Percentiles rank a stretch among this genome's conserved stretches.
phyloP scores from a whole-genome alignment of 2,113 vertebrate genomes.

The Grammatotria lemairii region DNA sequence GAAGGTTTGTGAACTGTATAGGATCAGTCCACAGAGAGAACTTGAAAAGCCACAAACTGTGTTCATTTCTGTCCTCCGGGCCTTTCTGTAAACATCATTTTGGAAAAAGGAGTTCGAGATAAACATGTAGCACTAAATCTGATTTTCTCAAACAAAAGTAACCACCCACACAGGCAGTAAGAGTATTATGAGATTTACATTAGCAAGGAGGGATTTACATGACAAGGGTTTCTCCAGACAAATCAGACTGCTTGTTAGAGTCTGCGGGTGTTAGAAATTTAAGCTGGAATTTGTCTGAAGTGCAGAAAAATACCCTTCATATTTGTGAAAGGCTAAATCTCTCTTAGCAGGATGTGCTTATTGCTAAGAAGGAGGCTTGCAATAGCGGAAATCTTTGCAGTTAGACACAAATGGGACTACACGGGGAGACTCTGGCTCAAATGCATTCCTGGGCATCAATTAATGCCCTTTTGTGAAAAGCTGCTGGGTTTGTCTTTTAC shows the following conservation, averaged over 20 bases:
- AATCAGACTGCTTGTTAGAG: background rate
- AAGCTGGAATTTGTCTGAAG: slow-evolving; percentile 16
- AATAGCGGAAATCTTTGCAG: background rate
- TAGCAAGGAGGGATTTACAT: slow-evolving; percentile 14
- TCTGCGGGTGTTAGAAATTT: background rate
- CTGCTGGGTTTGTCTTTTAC: background rate
- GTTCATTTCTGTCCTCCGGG: background rate
- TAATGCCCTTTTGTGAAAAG: background rate
- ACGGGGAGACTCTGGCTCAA: background rate
- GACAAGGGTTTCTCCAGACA: slow-evolving; percentile 18
- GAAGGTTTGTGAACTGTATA: background rate
- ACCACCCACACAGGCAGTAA: slow-evolving; percentile 31
- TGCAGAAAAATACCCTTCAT: background rate
- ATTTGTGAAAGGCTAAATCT: slow-evolving; percentile 6
- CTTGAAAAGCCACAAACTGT: background rate
- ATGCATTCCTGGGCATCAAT: background rate
- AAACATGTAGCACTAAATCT: background rate
- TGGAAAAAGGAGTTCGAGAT: background rate
- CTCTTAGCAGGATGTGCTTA: slow-evolving; percentile 33
- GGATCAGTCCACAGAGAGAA: background rate
- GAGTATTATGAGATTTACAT: slow-evolving; percentile 50
- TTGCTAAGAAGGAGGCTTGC: background rate
- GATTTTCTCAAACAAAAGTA: slow-evolving; percentile 20
- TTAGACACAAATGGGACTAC: background rate
- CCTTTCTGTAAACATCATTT: background rate